Percentiles rank a stretch among this genome's conserved stretches.
Evolutionary conservation across 2,888 invertebrate genomes (phyloP).

Genomic region (Orthosia gothica): DNA sequence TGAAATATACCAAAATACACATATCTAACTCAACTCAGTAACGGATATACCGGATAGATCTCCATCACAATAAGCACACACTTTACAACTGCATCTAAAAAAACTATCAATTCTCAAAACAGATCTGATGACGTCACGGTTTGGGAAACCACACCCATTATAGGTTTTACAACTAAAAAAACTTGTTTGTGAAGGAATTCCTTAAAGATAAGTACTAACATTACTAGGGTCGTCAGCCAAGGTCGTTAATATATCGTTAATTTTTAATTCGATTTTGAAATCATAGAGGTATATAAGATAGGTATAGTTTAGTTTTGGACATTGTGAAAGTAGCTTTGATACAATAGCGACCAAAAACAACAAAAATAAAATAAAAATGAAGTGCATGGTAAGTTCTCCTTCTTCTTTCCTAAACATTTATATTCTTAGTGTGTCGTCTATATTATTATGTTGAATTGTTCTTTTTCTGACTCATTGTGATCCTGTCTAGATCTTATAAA

Average conservation of each 20-base stretch:
- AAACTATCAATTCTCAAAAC: constrained; percentile 17
- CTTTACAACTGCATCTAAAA: constrained; percentile 4
- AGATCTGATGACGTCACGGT: constrained; percentile 16
- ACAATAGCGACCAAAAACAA: constrained; percentile 13
- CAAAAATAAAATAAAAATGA: constrained; percentile 37
- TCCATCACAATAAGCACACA: not conserved
- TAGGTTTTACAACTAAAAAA: constrained; percentile 37
- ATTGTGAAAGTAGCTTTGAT: constrained; percentile 42
- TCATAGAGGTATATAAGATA: constrained; percentile 59
- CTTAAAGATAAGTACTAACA: constrained; percentile 29
- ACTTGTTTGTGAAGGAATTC: constrained; percentile 39
- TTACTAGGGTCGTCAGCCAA: constrained; percentile 24
- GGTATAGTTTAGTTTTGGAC: constrained; percentile 1
- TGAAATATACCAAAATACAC: not conserved
- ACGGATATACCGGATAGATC: not conserved
- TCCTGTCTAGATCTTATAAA: not conserved
- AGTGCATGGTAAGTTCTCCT: constrained; percentile 56
- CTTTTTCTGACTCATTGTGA: not conserved
- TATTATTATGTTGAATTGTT: not conserved
- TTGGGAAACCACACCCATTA: constrained; percentile 47
- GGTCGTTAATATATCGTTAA: constrained; percentile 55
- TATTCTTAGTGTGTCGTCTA: no score
- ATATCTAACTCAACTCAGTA: not conserved
- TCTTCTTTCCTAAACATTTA: no score
- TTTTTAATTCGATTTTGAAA: constrained; percentile 39